These are phyloP conservation scores for Mnemiopsis leidyi DNA, from an alignment of 37 sponge, comb jelly and placozoan species.

Conservation along the genomic window DNA sequence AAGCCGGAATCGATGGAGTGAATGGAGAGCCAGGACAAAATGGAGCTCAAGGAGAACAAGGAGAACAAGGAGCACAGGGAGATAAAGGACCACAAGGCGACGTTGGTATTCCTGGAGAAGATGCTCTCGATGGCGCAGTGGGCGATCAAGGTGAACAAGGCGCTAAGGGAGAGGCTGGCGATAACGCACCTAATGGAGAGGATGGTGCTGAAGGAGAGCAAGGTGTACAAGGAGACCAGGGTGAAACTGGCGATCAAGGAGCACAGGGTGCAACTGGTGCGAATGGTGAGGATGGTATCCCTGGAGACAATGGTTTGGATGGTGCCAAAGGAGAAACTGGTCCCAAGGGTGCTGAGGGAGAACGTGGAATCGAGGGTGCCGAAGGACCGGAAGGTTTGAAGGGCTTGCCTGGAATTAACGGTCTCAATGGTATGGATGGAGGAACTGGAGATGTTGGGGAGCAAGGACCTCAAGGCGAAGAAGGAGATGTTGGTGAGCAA, in stretches of 20 bases:
- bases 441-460: not conserved
- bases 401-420: not conserved
- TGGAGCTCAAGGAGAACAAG: constrained; percentile 63
- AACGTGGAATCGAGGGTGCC: not conserved
- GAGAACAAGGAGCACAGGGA: constrained; percentile 55
- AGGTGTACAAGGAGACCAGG: not conserved
- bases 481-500: not conserved
- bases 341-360: constrained; percentile 12
- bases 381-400: not conserved
- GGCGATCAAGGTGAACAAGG: not conserved
- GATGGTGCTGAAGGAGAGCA: constrained; percentile 12
- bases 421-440: not conserved
- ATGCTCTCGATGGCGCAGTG: not conserved
- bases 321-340: constrained; percentile 8
- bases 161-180: constrained; percentile 26
- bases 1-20: not conserved
- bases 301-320: not conserved
- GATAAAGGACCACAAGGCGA: constrained; percentile 7
- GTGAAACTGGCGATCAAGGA: not conserved
- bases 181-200: not conserved
- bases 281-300: not conserved
- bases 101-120: not conserved
- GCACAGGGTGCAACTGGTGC: constrained; percentile 10
- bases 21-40: constrained; percentile 27
- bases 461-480: not conserved